Conservation (phyloP, 2,888 invertebrate species). For the Kuschelorhynchus macadamiae region DNA sequence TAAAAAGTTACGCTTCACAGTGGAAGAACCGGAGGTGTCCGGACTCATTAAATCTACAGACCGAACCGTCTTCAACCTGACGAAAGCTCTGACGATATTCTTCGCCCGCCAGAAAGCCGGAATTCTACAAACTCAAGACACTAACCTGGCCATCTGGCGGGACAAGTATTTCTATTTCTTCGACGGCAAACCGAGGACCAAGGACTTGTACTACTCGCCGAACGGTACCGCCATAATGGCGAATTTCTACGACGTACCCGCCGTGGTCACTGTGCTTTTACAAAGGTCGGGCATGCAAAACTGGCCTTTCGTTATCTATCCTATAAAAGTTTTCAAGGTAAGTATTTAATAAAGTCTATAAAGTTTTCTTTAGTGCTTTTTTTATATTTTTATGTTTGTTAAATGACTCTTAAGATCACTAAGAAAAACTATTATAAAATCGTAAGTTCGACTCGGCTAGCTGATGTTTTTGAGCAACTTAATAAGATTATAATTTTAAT, state of each 20-base stretch:
- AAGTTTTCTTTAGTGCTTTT: no score
- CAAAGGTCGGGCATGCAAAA: conserved; percentile 60
- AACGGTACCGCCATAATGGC: conserved; percentile 73
- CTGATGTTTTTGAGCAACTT: no score
- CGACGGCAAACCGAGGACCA: conserved; percentile 74
- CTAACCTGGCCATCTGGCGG: conserved; percentile 73
- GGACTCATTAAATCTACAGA: conserved; percentile 64
- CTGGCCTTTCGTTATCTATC: conserved; percentile 59
- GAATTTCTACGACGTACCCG: conserved; percentile 71
- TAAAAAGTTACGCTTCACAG: conserved; percentile 66
- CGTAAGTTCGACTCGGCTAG: neutral
- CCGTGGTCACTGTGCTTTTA: conserved; percentile 71
- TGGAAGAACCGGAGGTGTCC: conserved; percentile 65
- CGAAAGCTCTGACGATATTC: conserved; percentile 72
- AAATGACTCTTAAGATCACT: no score
- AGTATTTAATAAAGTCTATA: conserved; percentile 1
- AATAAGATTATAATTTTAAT: no score
- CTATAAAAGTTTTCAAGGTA: conserved; percentile 57
- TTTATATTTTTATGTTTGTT: no score
- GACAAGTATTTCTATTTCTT: conserved; percentile 75
- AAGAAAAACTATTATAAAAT: no score
- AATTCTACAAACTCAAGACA: conserved; percentile 66
- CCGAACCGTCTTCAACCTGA: conserved; percentile 66
- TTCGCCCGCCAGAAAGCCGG: conserved; percentile 72
- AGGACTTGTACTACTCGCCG: conserved; percentile 70